Percentiles rank a stretch among this genome's conserved stretches.
Conservation (phyloP, 1,140 invertebrate genomes). For the Leptoteleia sp. region DNA sequence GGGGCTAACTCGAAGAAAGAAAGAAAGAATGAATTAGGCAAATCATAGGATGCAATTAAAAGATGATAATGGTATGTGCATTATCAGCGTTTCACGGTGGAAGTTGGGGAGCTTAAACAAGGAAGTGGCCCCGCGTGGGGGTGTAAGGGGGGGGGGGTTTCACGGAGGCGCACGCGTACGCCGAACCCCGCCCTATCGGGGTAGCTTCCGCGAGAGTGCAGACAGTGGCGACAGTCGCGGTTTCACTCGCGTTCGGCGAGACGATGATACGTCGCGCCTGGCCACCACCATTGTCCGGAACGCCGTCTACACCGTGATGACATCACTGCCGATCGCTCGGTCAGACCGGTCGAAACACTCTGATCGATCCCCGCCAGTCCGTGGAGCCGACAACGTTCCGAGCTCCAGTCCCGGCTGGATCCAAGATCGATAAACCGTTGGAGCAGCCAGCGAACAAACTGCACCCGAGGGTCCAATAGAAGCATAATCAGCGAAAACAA, state of each 20-base stretch:
- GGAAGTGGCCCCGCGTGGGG: slow-evolving; percentile 62
- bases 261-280: slow-evolving; percentile 65
- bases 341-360: slow-evolving; percentile 19
- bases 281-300: slow-evolving; percentile 9
- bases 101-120: slow-evolving; percentile 73
- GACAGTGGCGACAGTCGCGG: slow-evolving; percentile 75
- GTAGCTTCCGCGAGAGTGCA: slow-evolving; percentile 71
- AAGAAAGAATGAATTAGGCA: slow-evolving; percentile 74
- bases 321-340: slow-evolving; percentile 45
- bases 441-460: neutral
- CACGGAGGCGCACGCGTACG: slow-evolving; percentile 70
- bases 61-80: slow-evolving; percentile 70
- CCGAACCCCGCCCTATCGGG: slow-evolving; percentile 78
- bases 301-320: slow-evolving; percentile 57
- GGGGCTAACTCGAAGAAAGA: neutral
- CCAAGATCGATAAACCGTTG: slow-evolving; percentile 34
- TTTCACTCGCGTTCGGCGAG: slow-evolving; percentile 76
- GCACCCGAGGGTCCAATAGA: slow-evolving; percentile 1
- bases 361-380: neutral
- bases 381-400: neutral
- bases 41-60: slow-evolving; percentile 73
- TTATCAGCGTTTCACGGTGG: slow-evolving; percentile 54
- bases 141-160: no score
- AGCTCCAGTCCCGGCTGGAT: slow-evolving; percentile 8
- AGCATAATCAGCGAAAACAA: neutral